A percentile compares a stretch with the other conserved stretches of the same genome.
Evolutionary conservation across 2,888 invertebrate genomes (phyloP).

Genomic region (Anthophora plumipes): DNA sequence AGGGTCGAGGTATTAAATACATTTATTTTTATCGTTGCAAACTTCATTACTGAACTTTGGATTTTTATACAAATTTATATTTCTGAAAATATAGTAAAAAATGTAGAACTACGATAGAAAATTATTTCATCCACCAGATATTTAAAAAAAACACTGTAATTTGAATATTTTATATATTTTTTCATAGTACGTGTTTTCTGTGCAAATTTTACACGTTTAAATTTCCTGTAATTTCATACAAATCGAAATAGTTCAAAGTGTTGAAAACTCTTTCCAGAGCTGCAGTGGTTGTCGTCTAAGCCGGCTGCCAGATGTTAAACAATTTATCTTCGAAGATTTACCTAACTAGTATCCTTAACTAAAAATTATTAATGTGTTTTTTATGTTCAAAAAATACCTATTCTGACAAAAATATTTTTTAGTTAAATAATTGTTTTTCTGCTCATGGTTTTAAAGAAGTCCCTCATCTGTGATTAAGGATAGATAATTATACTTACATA

Average conservation of each 20-base stretch:
- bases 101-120: too few species aligned
- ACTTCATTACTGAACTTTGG: too few species aligned
- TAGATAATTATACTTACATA: constrained; percentile 29
- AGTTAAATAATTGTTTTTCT: not conserved
- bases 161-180: too few species aligned
- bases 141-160: too few species aligned
- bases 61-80: too few species aligned
- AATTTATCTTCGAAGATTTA: constrained; percentile 89
- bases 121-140: too few species aligned
- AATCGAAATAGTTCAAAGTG: not conserved
- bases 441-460: not conserved
- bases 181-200: too few species aligned
- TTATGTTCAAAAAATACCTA: not conserved
- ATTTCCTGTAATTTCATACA: too few species aligned
- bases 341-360: constrained; percentile 87
- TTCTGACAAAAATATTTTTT: not conserved
- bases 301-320: constrained; percentile 88
- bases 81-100: too few species aligned
- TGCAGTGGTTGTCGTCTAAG: constrained; percentile 90
- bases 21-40: constrained; percentile 3
- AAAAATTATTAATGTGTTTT: not conserved
- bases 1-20: constrained; percentile 70
- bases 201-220: too few species aligned
- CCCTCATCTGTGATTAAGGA: not conserved
- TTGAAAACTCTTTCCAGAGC: constrained; percentile 85